Evolutionary conservation across 53 echinoderm and acorn worm genomes (phyloP).

Genomic region (Arbacia lixula): DNA sequence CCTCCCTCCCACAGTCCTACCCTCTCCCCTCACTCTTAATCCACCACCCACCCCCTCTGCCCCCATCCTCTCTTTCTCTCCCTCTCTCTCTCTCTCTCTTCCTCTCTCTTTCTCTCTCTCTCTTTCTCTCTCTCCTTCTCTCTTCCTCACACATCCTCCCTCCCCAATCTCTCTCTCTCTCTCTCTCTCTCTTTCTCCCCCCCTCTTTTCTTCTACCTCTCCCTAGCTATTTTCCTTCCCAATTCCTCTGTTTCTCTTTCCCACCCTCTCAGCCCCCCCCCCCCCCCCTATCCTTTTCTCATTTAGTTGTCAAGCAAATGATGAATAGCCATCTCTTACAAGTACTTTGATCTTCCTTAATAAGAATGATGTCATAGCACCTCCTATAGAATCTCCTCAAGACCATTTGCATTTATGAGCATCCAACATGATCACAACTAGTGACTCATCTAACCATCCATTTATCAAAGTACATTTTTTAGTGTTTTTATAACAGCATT

Average conservation of each 20-base stretch:
- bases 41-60: background rate
- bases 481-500: too few species aligned
- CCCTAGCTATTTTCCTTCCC: background rate
- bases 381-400: too few species aligned
- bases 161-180: background rate
- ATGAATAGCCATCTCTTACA: too few species aligned
- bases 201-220: background rate
- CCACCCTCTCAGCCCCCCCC: background rate
- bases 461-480: too few species aligned
- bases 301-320: too few species aligned
- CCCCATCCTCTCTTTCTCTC: background rate
- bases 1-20: background rate
- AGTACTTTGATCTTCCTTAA: too few species aligned
- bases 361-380: too few species aligned
- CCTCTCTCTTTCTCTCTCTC: background rate
- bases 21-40: background rate
- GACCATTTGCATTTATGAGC: too few species aligned
- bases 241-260: background rate
- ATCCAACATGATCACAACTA: too few species aligned
- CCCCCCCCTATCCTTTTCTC: too few species aligned
- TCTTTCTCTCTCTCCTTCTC: background rate
- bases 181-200: background rate
- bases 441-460: too few species aligned
- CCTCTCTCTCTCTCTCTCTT: background rate
- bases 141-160: background rate